These are phyloP conservation scores for Calypte anna DNA, from an alignment of 2,113 vertebrate species.

Conservation along the genomic window DNA sequence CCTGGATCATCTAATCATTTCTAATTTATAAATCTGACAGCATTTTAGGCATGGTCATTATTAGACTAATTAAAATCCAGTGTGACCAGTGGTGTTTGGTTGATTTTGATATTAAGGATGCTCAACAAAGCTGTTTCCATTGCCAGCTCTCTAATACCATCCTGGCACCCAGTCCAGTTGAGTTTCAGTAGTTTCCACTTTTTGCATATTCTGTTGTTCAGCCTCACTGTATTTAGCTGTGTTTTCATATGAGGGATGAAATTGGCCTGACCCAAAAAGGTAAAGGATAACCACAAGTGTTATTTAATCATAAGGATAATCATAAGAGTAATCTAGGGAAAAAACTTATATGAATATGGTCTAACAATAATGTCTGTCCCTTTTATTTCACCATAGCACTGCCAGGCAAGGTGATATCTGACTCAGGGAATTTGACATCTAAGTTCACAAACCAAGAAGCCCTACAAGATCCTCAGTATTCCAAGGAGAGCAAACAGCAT, in stretches of 20 bases:
- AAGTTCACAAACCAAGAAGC: not conserved
- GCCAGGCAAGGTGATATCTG: not conserved
- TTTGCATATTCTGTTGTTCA: not conserved
- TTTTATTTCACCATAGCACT: not conserved
- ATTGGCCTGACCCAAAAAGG: not conserved
- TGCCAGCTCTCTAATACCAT: conserved; percentile 13
- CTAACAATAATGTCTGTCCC: not conserved
- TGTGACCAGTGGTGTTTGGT: conserved; percentile 38
- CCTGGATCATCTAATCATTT: not conserved
- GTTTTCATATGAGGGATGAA: not conserved
- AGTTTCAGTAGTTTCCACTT: not conserved
- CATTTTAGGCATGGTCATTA: conserved; percentile 50
- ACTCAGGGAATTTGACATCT: not conserved
- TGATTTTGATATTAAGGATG: conserved; percentile 38
- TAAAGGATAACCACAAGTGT: not conserved
- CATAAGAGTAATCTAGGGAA: not conserved
- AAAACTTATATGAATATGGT: not conserved
- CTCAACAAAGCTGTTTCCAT: conserved; percentile 38
- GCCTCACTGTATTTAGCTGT: not conserved
- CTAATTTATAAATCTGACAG: conserved; percentile 10
- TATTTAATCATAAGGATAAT: not conserved
- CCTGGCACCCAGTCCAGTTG: conserved; percentile 25
- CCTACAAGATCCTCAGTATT: not conserved
- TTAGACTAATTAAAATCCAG: conserved; percentile 71
- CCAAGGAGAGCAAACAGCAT: not conserved